A percentile compares a stretch with the other conserved stretches of the same genome.
phyloP scores from a whole-genome alignment of 2,888 invertebrate species.

The Meteorus colon region DNA sequence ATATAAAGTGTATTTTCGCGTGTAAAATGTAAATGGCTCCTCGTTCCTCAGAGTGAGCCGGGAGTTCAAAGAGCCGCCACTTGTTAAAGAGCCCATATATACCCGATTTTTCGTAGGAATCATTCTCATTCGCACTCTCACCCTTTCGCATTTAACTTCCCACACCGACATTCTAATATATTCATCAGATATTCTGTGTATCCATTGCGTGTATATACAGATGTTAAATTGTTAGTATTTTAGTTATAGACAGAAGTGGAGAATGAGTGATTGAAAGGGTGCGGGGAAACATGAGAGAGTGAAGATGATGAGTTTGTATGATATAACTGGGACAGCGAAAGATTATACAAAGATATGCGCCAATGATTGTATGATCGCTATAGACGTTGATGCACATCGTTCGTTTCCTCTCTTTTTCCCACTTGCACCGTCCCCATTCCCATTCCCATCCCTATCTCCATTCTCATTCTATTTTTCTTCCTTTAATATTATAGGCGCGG shows the following conservation, averaged over 20 bases:
- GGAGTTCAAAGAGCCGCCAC: conserved; percentile 72
- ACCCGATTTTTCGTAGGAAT: conserved; percentile 57
- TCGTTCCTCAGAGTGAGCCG: conserved; percentile 55
- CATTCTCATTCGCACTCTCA: conserved; percentile 50
- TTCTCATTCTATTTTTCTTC: conserved; percentile 23
- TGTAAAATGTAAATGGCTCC: conserved; percentile 69
- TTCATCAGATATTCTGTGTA: background rate
- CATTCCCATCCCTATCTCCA: background rate
- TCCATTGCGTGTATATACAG: background rate
- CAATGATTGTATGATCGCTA: too few species aligned
- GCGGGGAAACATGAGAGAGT: background rate
- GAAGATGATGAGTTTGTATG: too few species aligned
- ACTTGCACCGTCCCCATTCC: too few species aligned
- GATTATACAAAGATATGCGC: too few species aligned
- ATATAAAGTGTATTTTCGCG: conserved; percentile 69
- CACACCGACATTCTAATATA: conserved; percentile 4
- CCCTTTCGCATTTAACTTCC: conserved; percentile 46
- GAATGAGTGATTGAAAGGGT: background rate
- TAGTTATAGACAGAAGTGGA: conserved; percentile 16
- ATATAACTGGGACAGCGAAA: too few species aligned
- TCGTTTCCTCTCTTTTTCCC: too few species aligned
- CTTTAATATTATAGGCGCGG: conserved; percentile 36
- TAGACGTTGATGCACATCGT: too few species aligned
- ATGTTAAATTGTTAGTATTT: background rate
- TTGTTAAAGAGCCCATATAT: conserved; percentile 66